These are phyloP conservation scores for Cylindroiulus punctatus DNA, from an alignment of 2,888 invertebrate species.

Conservation along the genomic window DNA sequence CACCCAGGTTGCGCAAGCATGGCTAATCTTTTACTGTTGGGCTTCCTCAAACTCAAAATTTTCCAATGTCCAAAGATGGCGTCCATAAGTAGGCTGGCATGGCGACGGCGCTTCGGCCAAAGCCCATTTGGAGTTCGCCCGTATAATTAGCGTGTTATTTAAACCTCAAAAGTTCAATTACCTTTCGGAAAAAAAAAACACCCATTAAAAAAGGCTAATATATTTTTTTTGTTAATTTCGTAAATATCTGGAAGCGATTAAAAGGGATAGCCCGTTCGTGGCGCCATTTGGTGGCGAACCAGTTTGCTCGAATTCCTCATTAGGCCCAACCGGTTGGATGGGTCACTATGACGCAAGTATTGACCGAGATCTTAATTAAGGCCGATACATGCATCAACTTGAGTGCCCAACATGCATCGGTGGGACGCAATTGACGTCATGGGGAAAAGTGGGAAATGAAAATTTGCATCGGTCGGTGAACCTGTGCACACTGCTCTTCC, in stretches of 20 bases:
- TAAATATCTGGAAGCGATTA: conserved; percentile 32
- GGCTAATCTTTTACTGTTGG: too few relatives aligned
- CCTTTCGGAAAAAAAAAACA: background rate
- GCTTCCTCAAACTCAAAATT: too few relatives aligned
- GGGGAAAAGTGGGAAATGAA: background rate
- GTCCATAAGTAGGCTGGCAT: background rate
- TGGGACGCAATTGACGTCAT: background rate
- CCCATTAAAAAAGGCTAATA: background rate
- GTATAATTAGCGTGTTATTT: background rate
- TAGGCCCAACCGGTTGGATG: conserved; percentile 15
- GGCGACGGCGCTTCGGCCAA: background rate
- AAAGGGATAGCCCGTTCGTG: conserved; percentile 18
- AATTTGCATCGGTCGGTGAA: background rate
- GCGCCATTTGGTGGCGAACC: background rate
- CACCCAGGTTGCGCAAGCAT: too few relatives aligned
- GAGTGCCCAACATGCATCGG: background rate
- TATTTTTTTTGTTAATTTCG: background rate
- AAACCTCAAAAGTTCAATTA: conserved; percentile 17
- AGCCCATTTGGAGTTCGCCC: background rate
- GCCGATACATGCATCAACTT: background rate
- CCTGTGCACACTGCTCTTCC: background rate
- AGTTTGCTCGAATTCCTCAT: background rate
- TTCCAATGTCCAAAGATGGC: background rate
- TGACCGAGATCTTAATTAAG: background rate
- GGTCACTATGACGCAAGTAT: conserved; percentile 9